A percentile compares a stretch with the other conserved stretches of the same genome.
phyloP scores from a whole-genome alignment of 2,888 invertebrate species.

The Norana najaformis region DNA sequence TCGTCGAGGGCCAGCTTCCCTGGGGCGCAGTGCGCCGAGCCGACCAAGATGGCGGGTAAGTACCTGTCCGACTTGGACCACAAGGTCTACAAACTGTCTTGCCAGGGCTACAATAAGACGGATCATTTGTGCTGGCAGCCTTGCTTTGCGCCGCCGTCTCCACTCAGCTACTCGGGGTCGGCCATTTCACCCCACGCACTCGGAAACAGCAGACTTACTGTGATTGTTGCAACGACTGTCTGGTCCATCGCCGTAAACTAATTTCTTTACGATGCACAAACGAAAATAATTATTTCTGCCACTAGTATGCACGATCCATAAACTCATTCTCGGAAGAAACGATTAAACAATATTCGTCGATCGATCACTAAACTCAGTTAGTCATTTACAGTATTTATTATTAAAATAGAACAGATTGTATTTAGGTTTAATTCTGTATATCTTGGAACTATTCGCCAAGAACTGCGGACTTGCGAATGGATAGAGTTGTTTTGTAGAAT shows the following conservation, averaged over 20 bases:
- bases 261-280: neutral
- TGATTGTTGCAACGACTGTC: neutral
- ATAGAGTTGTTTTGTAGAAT: neutral
- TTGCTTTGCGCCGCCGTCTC: conserved; percentile 9
- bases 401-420: neutral
- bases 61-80: conserved; percentile 22
- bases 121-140: conserved; percentile 14
- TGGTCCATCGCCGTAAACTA: neutral
- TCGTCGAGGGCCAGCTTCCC: conserved; percentile 36
- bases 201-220: neutral
- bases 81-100: neutral
- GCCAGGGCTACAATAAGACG: neutral
- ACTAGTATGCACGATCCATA: neutral
- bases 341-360: neutral
- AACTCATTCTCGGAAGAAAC: neutral
- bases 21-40: conserved; percentile 37
- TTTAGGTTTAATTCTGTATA: neutral
- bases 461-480: neutral
- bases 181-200: neutral
- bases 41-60: conserved; percentile 32
- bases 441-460: neutral
- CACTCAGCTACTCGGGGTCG: conserved; percentile 18
- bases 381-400: neutral
- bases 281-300: neutral
- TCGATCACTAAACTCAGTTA: neutral